A percentile compares a stretch with the other conserved stretches of the same genome.
Conservation (phyloP, 2,888 invertebrate genomes). For the Lamellibrachia columna region DNA sequence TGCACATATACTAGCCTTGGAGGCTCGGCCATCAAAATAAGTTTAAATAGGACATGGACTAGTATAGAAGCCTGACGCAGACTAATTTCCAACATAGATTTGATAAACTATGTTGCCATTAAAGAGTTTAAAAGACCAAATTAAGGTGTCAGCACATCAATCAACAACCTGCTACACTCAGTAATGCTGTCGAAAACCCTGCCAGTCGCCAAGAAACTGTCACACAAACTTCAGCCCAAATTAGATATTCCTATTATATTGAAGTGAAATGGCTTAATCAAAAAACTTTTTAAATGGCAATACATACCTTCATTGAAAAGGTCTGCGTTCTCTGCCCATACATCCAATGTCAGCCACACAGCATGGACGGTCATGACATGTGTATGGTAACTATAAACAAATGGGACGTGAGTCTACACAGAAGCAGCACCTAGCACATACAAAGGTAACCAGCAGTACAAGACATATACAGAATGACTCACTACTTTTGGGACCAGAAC, state of each 20-base stretch:
- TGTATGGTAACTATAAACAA: slow-evolving; percentile 16
- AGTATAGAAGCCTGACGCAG: too few relatives aligned
- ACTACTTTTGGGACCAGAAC: background rate
- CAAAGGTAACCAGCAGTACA: background rate
- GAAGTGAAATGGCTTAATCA: background rate
- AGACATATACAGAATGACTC: background rate
- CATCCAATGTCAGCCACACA: background rate
- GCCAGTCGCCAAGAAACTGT: background rate
- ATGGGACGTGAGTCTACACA: background rate
- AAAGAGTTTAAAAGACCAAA: background rate
- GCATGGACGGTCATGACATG: background rate
- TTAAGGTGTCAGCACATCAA: background rate
- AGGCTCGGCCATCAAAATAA: too few relatives aligned
- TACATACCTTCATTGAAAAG: background rate
- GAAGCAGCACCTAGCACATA: background rate
- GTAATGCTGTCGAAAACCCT: too few relatives aligned
- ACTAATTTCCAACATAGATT: background rate
- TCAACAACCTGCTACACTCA: background rate
- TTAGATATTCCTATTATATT: background rate
- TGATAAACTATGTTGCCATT: background rate
- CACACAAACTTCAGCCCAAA: background rate
- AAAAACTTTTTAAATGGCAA: background rate
- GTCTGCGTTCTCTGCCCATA: background rate
- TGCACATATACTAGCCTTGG: too few relatives aligned
- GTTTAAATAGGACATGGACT: too few relatives aligned